Evolutionary conservation across 2,888 invertebrate species (phyloP), one percentile per base, ranked within the genome.

Genomic region (Ophioninae sp.): DNA sequence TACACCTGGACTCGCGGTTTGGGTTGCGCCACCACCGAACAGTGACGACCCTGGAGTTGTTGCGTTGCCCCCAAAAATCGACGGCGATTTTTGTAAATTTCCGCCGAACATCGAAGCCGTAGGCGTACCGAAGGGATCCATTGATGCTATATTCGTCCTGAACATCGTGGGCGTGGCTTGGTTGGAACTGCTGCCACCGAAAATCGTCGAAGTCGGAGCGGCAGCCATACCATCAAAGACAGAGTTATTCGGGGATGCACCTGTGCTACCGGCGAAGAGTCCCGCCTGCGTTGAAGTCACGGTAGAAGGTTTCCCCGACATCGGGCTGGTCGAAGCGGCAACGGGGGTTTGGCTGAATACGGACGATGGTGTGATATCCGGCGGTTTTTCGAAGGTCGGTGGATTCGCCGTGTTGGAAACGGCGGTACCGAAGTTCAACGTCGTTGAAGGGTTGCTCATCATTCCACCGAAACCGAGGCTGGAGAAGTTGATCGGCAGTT

Each of bases 41-140:
- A 86, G 85, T 23, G 87, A 83, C 7, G 82, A 50, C n/a, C 79
- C 81, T 0, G 87, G 82, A 41, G 74, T 65, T 10, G 83, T 68
- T 7, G 83, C 44, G 5, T 83, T 69, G 10, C 85, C 87, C 1
- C 87, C 87, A 69, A 88, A 88, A 44, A 87, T 79, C 6, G 80
- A 82, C 44, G 79, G 41, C 8, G 85, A 65, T 50, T 84, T 84
- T 68, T 82, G 85, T 37, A 76, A 67, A 65, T 59, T 81, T 62
- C 81, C 84, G 1, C 86, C 85, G 50, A 86, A 86, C n/a, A 85
- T 82, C 41, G 86, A 56, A 2, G 81, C 65, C 6, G 85, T 64
- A 8, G 85, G 74, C 10, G 50, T 79, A 30, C 85, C 82, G 8
- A 83, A 82, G 0, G 73, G 81, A 23, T 75, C 75, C 56, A 80